These are phyloP conservation scores for Synchiropus splendidus DNA, from an alignment of 2,113 vertebrate genomes.

Conservation along the genomic window DNA sequence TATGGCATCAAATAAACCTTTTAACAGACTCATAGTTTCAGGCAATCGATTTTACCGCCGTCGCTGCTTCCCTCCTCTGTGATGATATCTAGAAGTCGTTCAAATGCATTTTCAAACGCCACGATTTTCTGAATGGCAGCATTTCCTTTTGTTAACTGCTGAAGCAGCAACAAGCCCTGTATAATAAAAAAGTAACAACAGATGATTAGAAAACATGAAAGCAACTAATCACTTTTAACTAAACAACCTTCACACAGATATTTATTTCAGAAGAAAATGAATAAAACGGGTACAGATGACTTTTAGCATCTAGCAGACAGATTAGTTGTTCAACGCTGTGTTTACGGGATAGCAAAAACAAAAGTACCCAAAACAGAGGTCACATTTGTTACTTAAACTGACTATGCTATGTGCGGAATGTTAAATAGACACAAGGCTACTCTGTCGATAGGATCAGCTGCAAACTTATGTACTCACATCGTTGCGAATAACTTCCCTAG, in stretches of 20 bases:
- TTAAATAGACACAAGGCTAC: not conserved
- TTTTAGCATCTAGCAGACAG: no score
- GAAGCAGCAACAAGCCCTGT: slow-evolving; percentile 87
- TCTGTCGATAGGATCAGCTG: not conserved
- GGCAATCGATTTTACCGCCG: slow-evolving; percentile 72
- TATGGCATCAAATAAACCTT: no score
- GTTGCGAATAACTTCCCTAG: slow-evolving; percentile 94
- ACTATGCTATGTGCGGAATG: not conserved
- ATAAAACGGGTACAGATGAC: no score
- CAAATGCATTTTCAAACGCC: slow-evolving; percentile 96
- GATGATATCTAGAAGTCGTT: slow-evolving; percentile 91
- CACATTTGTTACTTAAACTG: no score
- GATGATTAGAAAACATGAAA: no score
- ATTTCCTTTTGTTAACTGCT: slow-evolving; percentile 91
- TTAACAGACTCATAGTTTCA: not conserved
- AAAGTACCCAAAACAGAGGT: no score
- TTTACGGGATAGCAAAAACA: no score
- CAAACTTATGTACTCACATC: slow-evolving; percentile 72
- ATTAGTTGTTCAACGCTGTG: no score
- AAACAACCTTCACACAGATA: no score
- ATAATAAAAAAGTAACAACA: not conserved
- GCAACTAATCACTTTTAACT: no score
- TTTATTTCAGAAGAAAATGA: no score
- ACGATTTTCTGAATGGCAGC: slow-evolving; percentile 99
- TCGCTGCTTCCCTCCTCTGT: slow-evolving; percentile 94